Evolutionary conservation across 2,888 invertebrate species (phyloP).

Genomic region (Hirtodrosophila confusa): DNA sequence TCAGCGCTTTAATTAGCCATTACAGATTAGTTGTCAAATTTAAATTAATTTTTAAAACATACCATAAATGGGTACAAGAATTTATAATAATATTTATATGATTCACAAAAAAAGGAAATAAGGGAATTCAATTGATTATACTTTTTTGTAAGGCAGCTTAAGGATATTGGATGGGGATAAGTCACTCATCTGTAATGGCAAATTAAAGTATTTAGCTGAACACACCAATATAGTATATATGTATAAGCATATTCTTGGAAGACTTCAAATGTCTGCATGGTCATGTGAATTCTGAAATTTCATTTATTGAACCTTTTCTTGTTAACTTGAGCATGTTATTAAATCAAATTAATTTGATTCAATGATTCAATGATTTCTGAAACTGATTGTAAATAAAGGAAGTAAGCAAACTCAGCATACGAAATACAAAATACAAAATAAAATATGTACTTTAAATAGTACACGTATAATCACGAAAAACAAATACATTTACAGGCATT

Average conservation of each 20-base stretch:
- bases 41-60: too few relatives aligned
- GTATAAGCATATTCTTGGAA: neutral
- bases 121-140: too few relatives aligned
- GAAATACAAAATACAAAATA: constrained; percentile 15
- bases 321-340: constrained; percentile 10
- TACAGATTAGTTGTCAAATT: constrained; percentile 18
- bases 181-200: constrained; percentile 12
- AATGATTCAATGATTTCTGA: constrained; percentile 21
- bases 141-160: too few relatives aligned
- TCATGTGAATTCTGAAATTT: constrained; percentile 22
- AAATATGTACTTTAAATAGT: constrained; percentile 26
- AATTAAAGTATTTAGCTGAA: constrained; percentile 26
- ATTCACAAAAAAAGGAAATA: too few relatives aligned
- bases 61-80: too few relatives aligned
- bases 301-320: constrained; percentile 20
- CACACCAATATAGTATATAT: constrained; percentile 5
- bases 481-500: constrained; percentile 22
- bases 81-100: too few relatives aligned
- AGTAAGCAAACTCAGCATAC: constrained; percentile 19
- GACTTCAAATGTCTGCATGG: too few relatives aligned
- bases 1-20: constrained; percentile 10
- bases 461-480: constrained; percentile 35
- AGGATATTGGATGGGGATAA: neutral
- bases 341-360: constrained; percentile 18
- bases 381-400: constrained; percentile 47